Base-by-base conservation (phyloP, 1,140 invertebrate species). In the Onthophagus taurus region DNA sequence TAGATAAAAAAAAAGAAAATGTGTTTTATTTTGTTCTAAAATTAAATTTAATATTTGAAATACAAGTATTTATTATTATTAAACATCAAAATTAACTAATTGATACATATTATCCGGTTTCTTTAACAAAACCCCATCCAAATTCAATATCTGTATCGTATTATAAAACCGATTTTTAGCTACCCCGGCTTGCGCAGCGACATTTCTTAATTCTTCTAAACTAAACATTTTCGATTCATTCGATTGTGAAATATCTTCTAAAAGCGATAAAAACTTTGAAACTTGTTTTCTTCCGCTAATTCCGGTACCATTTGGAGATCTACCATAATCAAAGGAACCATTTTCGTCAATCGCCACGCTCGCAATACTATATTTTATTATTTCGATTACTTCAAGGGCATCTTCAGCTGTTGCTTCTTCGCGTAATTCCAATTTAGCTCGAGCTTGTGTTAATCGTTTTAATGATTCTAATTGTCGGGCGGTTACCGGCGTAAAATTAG, bases 381-480 rank as follows among this genome's bases (percentile, higher is more conserved):
- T 75, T 56, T 90, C 83, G 14, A 96, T 75, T 13, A 94, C 80
- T 61, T 96, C 89, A 42, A 74, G 64, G 3, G 91, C 92, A 71
- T 97, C 91, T 42, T 75, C 55, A 42, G 67, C 72, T 5, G 81
- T 89, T 1, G 84, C 88, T 59, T 79, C 75, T 64, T 84, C 81
- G 47, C 89, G 68, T 33, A 96, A 68, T 60, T 94, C 90, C 11
- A 85, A 58, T 55, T 89, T 80, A 5, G 91, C 90, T 63, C 91
- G 69, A 14, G 91, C 89, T 70, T 92, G 81, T 9, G 89, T 85
- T 2, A 97, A 68, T 58, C 91, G 66, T 24, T 94, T 85, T 33
- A 96, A 72, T 5, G 89, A 91, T 71, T 93, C 85, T 18, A 94
- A 70, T 59, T 94, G 88, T 42, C 90, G 69, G 1, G 78, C 80